Evolutionary conservation across 92 coral and sea anemone genomes (phyloP).

Genomic region (Metridium senile): DNA sequence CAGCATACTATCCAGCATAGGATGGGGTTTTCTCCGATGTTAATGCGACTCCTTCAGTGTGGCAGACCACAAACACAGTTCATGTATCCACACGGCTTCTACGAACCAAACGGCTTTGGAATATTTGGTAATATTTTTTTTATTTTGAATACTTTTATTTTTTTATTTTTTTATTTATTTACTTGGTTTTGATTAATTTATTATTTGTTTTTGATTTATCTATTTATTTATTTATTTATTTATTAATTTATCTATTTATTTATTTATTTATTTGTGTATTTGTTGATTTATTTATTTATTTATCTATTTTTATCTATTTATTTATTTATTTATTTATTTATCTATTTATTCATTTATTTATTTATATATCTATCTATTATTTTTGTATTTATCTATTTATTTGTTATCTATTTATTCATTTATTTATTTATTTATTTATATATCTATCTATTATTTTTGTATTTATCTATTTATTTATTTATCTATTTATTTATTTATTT

Average conservation of each 20-base stretch:
- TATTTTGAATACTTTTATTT: not conserved
- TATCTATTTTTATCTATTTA: too few species aligned
- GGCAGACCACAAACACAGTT: conserved; percentile 58
- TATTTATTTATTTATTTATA: too few species aligned
- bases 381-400: too few species aligned
- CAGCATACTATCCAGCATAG: conserved; percentile 77
- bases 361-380: too few species aligned
- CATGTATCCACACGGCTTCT: conserved; percentile 67
- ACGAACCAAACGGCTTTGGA: conserved; percentile 84
- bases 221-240: too few species aligned
- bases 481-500: not conserved
- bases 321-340: too few species aligned
- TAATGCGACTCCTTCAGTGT: conserved; percentile 73
- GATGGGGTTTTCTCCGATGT: conserved; percentile 69
- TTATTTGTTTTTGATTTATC: too few species aligned
- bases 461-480: too few species aligned
- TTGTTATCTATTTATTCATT: not conserved
- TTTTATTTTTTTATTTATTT: too few species aligned
- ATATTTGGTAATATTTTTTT: conserved; percentile 54
- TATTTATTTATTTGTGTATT: not conserved
- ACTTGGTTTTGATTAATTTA: too few species aligned
- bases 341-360: not conserved
- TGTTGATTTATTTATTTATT: too few species aligned
- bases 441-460: not conserved
- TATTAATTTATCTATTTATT: too few species aligned